Conservation (phyloP, 2,113 vertebrate genomes). For the Cyphomyrus plagiostoma region DNA sequence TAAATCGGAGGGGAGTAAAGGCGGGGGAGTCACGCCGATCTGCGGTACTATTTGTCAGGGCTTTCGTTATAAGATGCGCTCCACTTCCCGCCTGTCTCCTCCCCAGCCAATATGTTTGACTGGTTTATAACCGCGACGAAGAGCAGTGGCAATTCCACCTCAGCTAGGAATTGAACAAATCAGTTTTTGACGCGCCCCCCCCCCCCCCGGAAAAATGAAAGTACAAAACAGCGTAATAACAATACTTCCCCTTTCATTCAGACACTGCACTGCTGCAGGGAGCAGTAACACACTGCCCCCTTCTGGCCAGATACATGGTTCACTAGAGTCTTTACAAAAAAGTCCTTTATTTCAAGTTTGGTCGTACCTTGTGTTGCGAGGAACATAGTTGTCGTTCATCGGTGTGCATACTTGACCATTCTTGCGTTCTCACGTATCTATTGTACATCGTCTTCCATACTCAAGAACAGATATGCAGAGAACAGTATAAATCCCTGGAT, state of each 20-base stretch:
- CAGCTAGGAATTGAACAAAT: not conserved
- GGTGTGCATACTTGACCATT: not conserved
- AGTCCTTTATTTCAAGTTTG: not conserved
- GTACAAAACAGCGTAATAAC: not conserved
- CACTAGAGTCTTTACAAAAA: not conserved
- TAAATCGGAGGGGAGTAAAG: not conserved
- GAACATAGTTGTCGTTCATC: not conserved
- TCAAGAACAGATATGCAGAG: not conserved
- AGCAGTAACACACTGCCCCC: constrained; percentile 29
- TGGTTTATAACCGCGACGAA: not conserved
- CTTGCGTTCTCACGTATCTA: not conserved
- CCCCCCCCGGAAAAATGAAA: not conserved
- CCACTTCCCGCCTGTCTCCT: not conserved
- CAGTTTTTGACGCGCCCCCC: not conserved
- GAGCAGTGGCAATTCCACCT: not conserved
- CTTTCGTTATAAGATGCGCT: not conserved
- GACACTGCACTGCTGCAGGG: not conserved
- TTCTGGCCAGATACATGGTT: constrained; percentile 2
- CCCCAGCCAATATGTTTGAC: not conserved
- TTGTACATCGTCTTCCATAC: not conserved
- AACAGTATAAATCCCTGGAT: not conserved
- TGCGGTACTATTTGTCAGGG: not conserved
- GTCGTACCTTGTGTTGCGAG: not conserved
- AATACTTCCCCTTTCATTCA: not conserved
- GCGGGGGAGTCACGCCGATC: not conserved